Base-by-base conservation (phyloP, 2,113 vertebrate species). In the Chunga burmeisteri region DNA sequence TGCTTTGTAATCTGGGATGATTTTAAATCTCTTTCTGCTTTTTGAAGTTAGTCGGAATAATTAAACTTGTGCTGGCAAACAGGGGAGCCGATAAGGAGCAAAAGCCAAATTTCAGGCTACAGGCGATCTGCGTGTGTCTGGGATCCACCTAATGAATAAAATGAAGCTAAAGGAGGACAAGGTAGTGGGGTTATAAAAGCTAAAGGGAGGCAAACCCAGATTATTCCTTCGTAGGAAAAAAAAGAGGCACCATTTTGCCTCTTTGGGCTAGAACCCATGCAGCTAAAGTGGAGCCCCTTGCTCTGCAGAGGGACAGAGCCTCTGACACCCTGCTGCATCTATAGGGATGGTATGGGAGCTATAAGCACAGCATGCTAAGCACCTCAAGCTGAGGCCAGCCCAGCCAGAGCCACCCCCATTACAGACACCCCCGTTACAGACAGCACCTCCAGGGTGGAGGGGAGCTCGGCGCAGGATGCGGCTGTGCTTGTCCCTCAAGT, bases 31-130 rank as follows among this genome's bases (percentile, higher is more conserved):
- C 71, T 7, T n/a, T 27, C 81, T 73, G 79, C 67, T 86, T 75
- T 91, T 83, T 94, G 74, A 92, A 80, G 58, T 63, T 8, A 10
- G 56, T 19, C 20, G 20, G 79, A 44, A 20, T 87, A 90, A 93
- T 86, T 87, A n/a, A 95, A 71, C 47, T 32, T 21, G 62, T 2
- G 32, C 85, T 81, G 84, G 85, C 70, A 72, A 62, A 52, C 42
- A 36, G 6, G 66, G 46, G 70, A 68, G 47, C 52, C 0, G 11
- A 42, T 79, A 73, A 42, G 55, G 32, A 63, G 66, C 62, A 40
- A 83, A 68, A 94, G 67, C 58, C 79, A 90, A 88, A 70, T 83
- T 86, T 82, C 3, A 13, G 81, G 84, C 92, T 71, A 10, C 38
- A 22, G 87, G 62, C 79, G 71, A 49, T 11, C 26, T 79, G 87